These are phyloP conservation scores for Chelidonichthys spinosus DNA, from an alignment of 2,797 vertebrate species.

Conservation along the genomic window DNA sequence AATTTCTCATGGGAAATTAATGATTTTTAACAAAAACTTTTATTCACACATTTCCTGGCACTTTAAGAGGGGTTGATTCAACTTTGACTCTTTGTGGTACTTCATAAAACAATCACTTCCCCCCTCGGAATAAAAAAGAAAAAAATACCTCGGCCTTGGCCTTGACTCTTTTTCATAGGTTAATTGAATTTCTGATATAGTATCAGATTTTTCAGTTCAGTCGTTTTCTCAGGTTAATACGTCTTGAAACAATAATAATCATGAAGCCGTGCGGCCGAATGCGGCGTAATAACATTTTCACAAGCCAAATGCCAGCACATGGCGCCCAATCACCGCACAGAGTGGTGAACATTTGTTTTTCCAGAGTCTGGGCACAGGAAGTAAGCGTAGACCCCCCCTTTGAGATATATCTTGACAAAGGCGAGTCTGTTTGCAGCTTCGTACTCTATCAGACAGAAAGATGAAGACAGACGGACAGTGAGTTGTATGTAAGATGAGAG, in stretches of 20 bases:
- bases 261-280: constrained; percentile 6
- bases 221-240: not conserved
- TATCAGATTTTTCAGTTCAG: constrained; percentile 9
- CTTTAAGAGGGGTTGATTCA: constrained; percentile 9
- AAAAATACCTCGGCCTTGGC: not conserved
- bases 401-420: constrained; percentile 55
- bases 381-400: constrained; percentile 17
- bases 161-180: constrained; percentile 15
- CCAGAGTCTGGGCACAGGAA: constrained; percentile 46
- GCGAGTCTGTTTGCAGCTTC: constrained; percentile 53
- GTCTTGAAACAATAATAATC: not conserved
- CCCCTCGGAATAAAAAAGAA: not conserved
- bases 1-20: not conserved
- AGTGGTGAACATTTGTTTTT: constrained; percentile 32
- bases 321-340: not conserved
- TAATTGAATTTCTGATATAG: constrained; percentile 14
- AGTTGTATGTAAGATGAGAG: constrained; percentile 68
- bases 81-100: constrained; percentile 11
- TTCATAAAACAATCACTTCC: constrained; percentile 12
- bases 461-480: constrained; percentile 55
- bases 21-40: not conserved
- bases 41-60: constrained; percentile 17
- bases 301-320: constrained; percentile 8
- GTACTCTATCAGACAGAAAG: constrained; percentile 41
- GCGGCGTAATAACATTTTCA: constrained; percentile 9